phyloP scores from a whole-genome alignment of 2,113 vertebrate species.

The Hemiscyllium ocellatum region DNA sequence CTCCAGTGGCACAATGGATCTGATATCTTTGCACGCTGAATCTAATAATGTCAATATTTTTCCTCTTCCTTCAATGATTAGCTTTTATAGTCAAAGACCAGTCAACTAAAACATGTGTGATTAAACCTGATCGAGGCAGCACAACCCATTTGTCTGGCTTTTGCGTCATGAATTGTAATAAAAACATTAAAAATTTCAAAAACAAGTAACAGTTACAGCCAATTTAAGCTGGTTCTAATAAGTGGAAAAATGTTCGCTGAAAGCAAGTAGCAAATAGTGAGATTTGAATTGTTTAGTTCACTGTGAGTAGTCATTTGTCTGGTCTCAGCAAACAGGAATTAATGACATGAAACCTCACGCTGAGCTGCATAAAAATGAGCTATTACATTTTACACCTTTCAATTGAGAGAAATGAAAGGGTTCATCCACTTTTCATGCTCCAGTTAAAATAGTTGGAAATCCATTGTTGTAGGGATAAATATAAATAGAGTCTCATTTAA shows the following conservation, averaged over 20 bases:
- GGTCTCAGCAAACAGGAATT: not conserved
- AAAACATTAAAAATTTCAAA: not conserved
- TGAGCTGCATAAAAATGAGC: not conserved
- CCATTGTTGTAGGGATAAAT: not conserved
- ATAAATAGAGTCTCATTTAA: not conserved
- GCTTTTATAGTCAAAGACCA: not conserved
- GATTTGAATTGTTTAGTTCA: slow-evolving; percentile 20
- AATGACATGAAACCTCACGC: not conserved
- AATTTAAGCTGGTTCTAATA: not conserved
- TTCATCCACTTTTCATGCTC: not conserved
- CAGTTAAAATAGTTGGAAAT: not conserved
- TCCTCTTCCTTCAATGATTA: not conserved
- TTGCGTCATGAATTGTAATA: not conserved
- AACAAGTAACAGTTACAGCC: not conserved
- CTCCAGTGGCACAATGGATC: no score
- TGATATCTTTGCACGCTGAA: not conserved
- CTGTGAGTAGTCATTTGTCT: slow-evolving; percentile 18
- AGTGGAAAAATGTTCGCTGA: not conserved
- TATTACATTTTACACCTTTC: not conserved
- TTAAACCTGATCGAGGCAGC: not conserved
- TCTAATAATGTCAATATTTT: not conserved
- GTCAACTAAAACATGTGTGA: not conserved
- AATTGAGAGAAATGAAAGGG: not conserved
- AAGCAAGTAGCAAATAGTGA: not conserved
- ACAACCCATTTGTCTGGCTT: not conserved